Conservation (phyloP, 2,888 invertebrate species). For the Branchellion lobata region DNA sequence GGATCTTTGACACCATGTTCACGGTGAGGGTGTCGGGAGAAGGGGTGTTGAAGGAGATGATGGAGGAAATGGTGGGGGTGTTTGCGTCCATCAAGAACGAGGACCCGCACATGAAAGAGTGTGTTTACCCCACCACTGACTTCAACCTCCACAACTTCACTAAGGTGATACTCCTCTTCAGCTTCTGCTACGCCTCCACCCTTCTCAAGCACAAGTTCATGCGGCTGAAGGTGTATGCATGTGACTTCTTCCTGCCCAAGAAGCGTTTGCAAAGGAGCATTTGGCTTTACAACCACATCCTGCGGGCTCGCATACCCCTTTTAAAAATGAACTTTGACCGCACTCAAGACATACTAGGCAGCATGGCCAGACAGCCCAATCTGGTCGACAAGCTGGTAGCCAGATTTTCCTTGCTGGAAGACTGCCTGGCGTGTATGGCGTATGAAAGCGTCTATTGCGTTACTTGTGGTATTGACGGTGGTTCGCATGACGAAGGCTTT, state of each 20-base stretch:
- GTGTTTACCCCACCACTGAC: too few relatives aligned
- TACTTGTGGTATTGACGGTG: constrained; percentile 30
- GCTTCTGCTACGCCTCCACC: background rate
- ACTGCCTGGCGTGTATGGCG: constrained; percentile 23
- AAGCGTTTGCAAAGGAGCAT: constrained; percentile 21
- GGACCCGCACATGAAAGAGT: background rate
- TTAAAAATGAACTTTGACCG: constrained; percentile 33
- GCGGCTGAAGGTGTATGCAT: background rate
- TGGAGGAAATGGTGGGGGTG: background rate
- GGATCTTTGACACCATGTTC: too few relatives aligned
- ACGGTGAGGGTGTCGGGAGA: background rate
- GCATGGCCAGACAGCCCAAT: background rate
- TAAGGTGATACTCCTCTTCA: too few relatives aligned
- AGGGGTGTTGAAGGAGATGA: background rate
- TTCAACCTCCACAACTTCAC: too few relatives aligned
- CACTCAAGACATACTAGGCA: background rate
- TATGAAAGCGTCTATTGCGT: constrained; percentile 38
- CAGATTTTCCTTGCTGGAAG: constrained; percentile 32
- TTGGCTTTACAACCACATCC: constrained; percentile 37
- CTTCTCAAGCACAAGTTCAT: background rate
- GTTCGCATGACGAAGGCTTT: constrained; percentile 23
- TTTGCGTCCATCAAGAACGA: background rate
- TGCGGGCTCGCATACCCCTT: constrained; percentile 27
- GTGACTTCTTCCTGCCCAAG: constrained; percentile 28
- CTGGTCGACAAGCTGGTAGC: constrained; percentile 32